These are phyloP conservation scores for Pterophyllum scalare DNA, from an alignment of 2,113 vertebrate species.

Conservation along the genomic window DNA sequence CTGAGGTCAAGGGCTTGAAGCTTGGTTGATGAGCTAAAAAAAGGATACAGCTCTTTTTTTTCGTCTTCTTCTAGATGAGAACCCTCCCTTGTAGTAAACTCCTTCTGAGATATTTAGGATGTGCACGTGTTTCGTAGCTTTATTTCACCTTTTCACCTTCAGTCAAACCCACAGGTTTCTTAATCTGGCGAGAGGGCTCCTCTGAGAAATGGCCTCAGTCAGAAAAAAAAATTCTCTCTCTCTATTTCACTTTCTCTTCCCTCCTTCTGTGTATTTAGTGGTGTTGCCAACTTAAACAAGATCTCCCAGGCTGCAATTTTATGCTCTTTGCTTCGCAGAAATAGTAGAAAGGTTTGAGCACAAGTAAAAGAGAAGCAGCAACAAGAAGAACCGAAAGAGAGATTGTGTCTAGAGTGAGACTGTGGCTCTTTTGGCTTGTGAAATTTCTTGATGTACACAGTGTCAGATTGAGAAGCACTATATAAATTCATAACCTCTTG, in stretches of 20 bases:
- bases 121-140: constrained; percentile 26
- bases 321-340: constrained; percentile 20
- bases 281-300: constrained; percentile 46
- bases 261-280: constrained; percentile 27
- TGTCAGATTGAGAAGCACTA: constrained; percentile 33
- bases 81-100: constrained; percentile 24
- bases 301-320: constrained; percentile 42
- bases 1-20: constrained; percentile 41
- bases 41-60: constrained; percentile 3
- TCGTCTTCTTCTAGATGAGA: constrained; percentile 16
- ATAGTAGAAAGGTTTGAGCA: background rate
- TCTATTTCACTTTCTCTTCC: constrained; percentile 26
- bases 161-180: constrained; percentile 48
- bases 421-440: constrained; percentile 37
- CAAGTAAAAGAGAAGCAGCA: constrained; percentile 28
- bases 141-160: constrained; percentile 28
- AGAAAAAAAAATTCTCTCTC: constrained; percentile 16
- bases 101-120: constrained; percentile 31
- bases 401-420: constrained; percentile 23
- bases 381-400: constrained; percentile 12
- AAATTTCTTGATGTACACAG: constrained; percentile 13
- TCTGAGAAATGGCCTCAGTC: constrained; percentile 40
- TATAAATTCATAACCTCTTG: constrained; percentile 40
- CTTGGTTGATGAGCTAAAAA: constrained; percentile 35
- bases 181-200: constrained; percentile 33